Percentiles rank a stretch among this genome's conserved stretches.
Conservation (phyloP, 2,113 vertebrate genomes). For the Carassius auratus region DNA sequence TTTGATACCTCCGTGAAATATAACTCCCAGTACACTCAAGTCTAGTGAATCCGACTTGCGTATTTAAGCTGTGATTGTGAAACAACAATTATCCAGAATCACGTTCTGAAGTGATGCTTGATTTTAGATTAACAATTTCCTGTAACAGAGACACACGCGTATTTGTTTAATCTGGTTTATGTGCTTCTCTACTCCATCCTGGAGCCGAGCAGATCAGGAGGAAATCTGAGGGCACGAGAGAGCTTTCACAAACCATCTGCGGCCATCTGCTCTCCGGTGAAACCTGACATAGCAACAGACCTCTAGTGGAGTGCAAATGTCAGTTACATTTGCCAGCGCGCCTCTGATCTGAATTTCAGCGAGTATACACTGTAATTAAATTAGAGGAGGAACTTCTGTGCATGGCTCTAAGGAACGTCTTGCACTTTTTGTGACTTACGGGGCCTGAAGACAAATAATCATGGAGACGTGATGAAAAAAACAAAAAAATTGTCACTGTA, state of each 20-base stretch:
- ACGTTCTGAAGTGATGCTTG: background rate
- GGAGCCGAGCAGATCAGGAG: conserved; percentile 33
- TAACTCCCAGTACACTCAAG: background rate
- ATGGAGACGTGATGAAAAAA: background rate
- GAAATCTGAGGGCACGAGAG: conserved; percentile 22
- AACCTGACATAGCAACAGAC: conserved; percentile 40
- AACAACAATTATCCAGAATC: background rate
- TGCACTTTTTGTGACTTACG: conserved; percentile 22
- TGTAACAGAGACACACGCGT: conserved; percentile 4
- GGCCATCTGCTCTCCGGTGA: conserved; percentile 46
- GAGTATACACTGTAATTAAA: conserved; percentile 6
- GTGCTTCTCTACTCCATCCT: conserved; percentile 6
- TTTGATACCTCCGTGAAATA: background rate
- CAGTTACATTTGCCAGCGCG: conserved; percentile 14
- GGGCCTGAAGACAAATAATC: conserved; percentile 1
- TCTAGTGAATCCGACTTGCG: background rate
- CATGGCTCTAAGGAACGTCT: background rate
- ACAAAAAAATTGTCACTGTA: background rate
- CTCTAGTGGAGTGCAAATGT: conserved; percentile 41
- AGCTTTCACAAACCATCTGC: conserved; percentile 50
- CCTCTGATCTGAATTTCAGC: conserved; percentile 15
- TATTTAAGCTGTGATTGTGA: background rate
- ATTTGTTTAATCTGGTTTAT: conserved; percentile 16
- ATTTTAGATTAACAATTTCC: conserved; percentile 21
- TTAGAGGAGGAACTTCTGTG: conserved; percentile 29